A percentile compares a stretch with the other conserved stretches of the same genome.
These are phyloP conservation scores for Hydrolagus affinis DNA, from an alignment of 2,113 vertebrate genomes.

Conservation along the genomic window DNA sequence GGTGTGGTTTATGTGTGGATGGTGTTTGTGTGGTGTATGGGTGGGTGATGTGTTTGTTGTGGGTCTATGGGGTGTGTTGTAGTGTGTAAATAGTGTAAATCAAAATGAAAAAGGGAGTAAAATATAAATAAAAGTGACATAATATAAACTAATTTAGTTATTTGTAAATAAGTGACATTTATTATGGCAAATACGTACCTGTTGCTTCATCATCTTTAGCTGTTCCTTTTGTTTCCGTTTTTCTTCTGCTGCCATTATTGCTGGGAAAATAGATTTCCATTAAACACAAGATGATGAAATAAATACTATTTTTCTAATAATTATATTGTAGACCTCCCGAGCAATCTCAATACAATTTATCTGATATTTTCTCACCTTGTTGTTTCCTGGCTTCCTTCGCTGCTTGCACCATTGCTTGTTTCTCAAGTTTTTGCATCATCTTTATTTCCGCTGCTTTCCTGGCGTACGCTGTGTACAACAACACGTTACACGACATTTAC, in stretches of 20 bases:
- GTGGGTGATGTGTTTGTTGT: no score
- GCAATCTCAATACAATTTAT: constrained; percentile 12
- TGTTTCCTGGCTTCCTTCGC: constrained; percentile 88
- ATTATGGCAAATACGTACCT: constrained; percentile 55
- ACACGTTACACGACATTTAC: not conserved
- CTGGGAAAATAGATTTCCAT: constrained; percentile 50
- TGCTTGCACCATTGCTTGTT: constrained; percentile 79
- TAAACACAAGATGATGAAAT: constrained; percentile 35
- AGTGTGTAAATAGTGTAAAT: not conserved
- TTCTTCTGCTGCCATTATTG: constrained; percentile 87
- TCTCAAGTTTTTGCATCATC: constrained; percentile 84
- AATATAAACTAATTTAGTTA: not conserved
- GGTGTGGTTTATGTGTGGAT: no score
- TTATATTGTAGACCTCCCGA: constrained; percentile 1
- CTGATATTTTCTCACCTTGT: constrained; percentile 60
- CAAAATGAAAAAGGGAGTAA: not conserved
- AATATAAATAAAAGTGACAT: not conserved
- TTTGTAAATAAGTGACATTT: not conserved
- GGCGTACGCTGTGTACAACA: constrained; percentile 43
- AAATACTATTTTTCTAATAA: not conserved
- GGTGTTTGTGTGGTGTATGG: no score
- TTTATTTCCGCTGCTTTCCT: constrained; percentile 92
- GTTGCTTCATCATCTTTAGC: constrained; percentile 89
- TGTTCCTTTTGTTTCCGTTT: constrained; percentile 88
- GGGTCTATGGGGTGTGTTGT: not conserved